phyloP scores from a whole-genome alignment of 2,113 vertebrate genomes.

The Tragelaphus buxtoni region DNA sequence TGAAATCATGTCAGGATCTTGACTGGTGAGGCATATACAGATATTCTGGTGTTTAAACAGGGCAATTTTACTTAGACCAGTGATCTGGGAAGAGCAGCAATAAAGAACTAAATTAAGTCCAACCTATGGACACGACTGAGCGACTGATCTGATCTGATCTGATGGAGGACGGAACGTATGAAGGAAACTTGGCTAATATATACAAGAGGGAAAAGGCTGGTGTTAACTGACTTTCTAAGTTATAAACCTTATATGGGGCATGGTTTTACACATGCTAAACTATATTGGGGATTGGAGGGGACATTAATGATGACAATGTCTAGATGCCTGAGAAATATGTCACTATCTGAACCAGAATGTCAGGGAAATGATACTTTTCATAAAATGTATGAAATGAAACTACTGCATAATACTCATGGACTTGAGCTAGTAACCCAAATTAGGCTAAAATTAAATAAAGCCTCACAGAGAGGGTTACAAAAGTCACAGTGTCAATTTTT shows the following conservation, averaged over 20 bases:
- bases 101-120: neutral
- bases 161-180: neutral
- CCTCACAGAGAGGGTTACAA: neutral
- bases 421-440: neutral
- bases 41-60: neutral
- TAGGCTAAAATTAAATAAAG: neutral
- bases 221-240: neutral
- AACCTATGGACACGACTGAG: no score
- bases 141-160: no score
- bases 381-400: neutral
- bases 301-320: neutral
- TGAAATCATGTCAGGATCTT: neutral
- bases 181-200: neutral
- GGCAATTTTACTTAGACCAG: neutral
- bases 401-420: neutral
- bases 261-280: neutral
- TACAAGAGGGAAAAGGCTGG: neutral
- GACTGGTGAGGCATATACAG: neutral
- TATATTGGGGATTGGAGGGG: neutral
- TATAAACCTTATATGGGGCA: neutral
- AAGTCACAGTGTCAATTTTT: neutral
- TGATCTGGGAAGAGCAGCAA: neutral
- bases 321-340: neutral
- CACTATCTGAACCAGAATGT: neutral
- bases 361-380: neutral